Evolutionary conservation across 2,888 invertebrate species (phyloP), one percentile per base, ranked within the genome.

Genomic region (Eurois occulta): DNA sequence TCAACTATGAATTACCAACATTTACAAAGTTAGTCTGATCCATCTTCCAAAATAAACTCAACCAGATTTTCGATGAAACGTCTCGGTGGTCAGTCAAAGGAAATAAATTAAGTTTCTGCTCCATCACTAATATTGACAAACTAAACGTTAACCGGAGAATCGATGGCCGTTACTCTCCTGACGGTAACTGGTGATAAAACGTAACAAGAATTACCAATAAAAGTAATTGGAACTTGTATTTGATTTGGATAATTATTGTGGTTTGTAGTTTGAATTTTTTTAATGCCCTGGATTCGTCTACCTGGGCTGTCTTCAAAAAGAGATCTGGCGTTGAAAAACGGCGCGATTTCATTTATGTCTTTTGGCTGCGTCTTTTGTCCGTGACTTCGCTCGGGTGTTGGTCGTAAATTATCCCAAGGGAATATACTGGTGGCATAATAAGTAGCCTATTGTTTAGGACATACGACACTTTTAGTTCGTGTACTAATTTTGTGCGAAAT

Each of bases 91-190:
- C 48, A 65, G 64, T 69, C 78, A 82, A 66, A 78, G 52, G 21
- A 60, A 66, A 75, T 75, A 28, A 75, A 72, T 74, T 55, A 52
- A 52, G 38, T 83, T 65, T 65, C 75, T 75, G 72, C 55, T 6
- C 65, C 52, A 72, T 69, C 48, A 58, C 80, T 75, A 69, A 79
- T 60, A 55, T 83, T 75, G 71, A 72, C 72, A 65, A 72, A 79
- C 65, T 46, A 60, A 84, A 80, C 66, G 55, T 75, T 52, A 55
- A 35, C 28, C 16, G 13, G 21, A 1, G 28, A 72, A 72, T 75
- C 55, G 58, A 83, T 79, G 46, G 28, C 11, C n/a, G 16, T 2
- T 43, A 46, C 55, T 65, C 72, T 43, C 41, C 18, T 24, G 55
- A 6, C 62, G 11, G 21, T 43, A 5, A 21, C 24, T n/a, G 16